Percentiles rank a stretch among this genome's conserved stretches.
Evolutionary conservation across 2,797 vertebrate genomes (phyloP).

Genomic region (Rhincodon typus): DNA sequence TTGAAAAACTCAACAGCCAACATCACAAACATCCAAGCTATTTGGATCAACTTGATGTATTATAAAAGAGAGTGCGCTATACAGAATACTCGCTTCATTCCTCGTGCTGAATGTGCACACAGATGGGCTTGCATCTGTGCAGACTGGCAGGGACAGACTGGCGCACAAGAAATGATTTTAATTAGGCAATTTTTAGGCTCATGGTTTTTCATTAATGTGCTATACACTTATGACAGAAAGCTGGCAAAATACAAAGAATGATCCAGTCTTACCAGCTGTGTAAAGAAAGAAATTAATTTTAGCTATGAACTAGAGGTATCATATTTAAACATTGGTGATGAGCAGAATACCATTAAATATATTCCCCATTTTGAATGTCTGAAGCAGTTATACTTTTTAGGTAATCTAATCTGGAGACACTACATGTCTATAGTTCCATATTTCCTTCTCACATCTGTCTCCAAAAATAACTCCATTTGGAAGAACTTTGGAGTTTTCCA

Average conservation of each 20-base stretch:
- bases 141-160: conserved; percentile 11
- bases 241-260: conserved; percentile 33
- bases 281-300: conserved; percentile 21
- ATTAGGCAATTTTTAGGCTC: conserved; percentile 28
- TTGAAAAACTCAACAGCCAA: not conserved
- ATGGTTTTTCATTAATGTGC: conserved; percentile 32
- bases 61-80: not conserved
- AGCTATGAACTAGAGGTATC: not conserved
- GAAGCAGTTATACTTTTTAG: not conserved
- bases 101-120: not conserved
- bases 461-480: not conserved
- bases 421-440: too few relatives aligned
- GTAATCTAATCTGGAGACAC: not conserved
- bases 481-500: not conserved
- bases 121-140: conserved; percentile 33
- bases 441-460: not conserved
- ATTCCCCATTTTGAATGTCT: not conserved
- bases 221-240: conserved; percentile 12
- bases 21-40: not conserved
- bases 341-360: conserved; percentile 15
- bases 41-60: not conserved
- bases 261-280: conserved; percentile 9
- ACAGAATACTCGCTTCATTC: not conserved
- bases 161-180: conserved; percentile 8
- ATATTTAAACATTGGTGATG: conserved; percentile 27